These are phyloP conservation scores for Heliconius erato DNA, from an alignment of 2,888 invertebrate genomes.

Conservation along the genomic window DNA sequence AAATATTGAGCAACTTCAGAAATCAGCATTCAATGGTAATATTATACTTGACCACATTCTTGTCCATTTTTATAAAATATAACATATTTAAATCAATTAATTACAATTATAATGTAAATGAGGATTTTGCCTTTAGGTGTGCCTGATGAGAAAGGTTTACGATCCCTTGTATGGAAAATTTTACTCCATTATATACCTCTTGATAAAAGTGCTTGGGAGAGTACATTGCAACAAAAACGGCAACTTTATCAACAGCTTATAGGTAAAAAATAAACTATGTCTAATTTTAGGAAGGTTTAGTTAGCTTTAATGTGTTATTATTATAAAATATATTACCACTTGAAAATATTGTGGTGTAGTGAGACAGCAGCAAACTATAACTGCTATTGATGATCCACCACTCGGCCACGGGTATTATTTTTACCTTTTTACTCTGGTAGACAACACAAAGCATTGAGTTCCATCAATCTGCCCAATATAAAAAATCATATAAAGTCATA, in stretches of 20 bases:
- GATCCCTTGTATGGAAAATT: slow-evolving; percentile 95
- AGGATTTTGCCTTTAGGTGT: slow-evolving; percentile 87
- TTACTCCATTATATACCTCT: slow-evolving; percentile 93
- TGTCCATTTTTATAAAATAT: neutral
- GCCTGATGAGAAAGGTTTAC: slow-evolving; percentile 93
- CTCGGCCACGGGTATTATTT: too few species aligned
- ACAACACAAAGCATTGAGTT: too few species aligned
- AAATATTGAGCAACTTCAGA: slow-evolving; percentile 88
- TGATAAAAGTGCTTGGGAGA: slow-evolving; percentile 88
- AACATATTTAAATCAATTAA: neutral
- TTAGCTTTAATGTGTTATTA: neutral
- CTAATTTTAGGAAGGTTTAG: neutral
- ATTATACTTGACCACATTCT: neutral
- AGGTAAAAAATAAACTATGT: slow-evolving; percentile 75
- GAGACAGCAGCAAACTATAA: too few species aligned
- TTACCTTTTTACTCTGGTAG: too few species aligned
- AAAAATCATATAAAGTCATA: neutral
- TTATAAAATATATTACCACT: neutral
- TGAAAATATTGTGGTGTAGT: too few species aligned
- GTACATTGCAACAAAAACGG: slow-evolving; percentile 90
- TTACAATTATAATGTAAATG: neutral
- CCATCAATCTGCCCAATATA: too few species aligned
- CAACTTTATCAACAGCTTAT: slow-evolving; percentile 93
- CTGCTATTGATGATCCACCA: too few species aligned
- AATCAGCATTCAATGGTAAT: slow-evolving; percentile 92